Evolutionary conservation across 30 jellyfish, hydroid and myxozoan genomes (phyloP).

Genomic region (Mastigias papua): DNA sequence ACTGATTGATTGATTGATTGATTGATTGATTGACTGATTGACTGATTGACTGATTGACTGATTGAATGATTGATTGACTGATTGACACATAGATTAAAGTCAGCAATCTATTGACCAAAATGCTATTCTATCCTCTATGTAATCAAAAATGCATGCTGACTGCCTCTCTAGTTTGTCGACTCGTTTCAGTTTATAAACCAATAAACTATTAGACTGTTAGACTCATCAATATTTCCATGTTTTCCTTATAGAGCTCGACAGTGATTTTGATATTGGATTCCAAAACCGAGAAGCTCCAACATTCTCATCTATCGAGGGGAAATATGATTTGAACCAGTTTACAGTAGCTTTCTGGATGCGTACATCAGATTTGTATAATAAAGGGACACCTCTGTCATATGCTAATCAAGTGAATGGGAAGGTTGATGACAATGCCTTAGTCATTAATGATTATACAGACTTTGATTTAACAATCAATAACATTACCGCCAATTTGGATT

Average conservation of each 20-base stretch:
- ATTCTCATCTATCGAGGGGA: slow-evolving; percentile 84
- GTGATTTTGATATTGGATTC: slow-evolving; percentile 86
- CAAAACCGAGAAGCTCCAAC: slow-evolving; percentile 90
- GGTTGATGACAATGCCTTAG: slow-evolving; percentile 94
- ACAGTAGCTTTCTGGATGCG: slow-evolving; percentile 98
- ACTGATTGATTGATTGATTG: too few relatives aligned
- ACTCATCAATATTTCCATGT: too few relatives aligned
- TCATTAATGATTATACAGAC: slow-evolving; percentile 77
- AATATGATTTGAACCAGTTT: slow-evolving; percentile 73
- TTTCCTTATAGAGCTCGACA: slow-evolving; percentile 73
- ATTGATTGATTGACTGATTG: too few relatives aligned
- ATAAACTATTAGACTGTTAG: too few relatives aligned
- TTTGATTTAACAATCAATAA: slow-evolving; percentile 85
- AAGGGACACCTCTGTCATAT: slow-evolving; percentile 96
- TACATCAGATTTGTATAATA: slow-evolving; percentile 76
- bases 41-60: too few relatives aligned
- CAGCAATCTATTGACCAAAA: too few relatives aligned
- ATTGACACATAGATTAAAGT: too few relatives aligned
- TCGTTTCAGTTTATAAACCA: too few relatives aligned
- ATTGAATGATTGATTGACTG: too few relatives aligned
- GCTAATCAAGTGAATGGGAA: slow-evolving; percentile 84
- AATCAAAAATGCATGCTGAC: too few relatives aligned
- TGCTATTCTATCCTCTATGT: too few relatives aligned
- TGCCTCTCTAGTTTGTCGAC: too few relatives aligned
- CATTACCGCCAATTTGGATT: slow-evolving; percentile 72